Evolutionary conservation across 2,888 invertebrate genomes (phyloP), one percentile per base, ranked within the genome.

Genomic region (Bhutanitis thaidina): DNA sequence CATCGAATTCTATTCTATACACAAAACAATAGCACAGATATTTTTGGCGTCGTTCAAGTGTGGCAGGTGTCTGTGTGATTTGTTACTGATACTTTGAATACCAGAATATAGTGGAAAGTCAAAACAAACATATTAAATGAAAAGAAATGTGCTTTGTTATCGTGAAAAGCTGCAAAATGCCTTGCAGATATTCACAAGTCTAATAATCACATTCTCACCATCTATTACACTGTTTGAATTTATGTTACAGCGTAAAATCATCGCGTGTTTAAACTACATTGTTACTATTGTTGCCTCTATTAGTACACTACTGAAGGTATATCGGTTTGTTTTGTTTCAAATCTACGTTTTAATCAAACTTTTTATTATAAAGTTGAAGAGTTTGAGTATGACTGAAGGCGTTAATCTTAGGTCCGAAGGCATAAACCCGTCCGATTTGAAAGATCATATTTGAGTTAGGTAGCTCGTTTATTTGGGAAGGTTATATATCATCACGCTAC

Each of bases 31-130:
- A 69, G 78, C 67, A 57, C 56, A 55, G 66, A 66, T 81, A 77
- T 80, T 81, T 37, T 37, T 57, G 58, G 45, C 40, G 32, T 37
- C 38, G 51, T 54, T 52, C 45, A 41, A 77, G 41, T 78, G 69
- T 84, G 84, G 78, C 85, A 82, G 81, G 79, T 79, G 86, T 71
- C n/a, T n/a, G n/a, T n/a, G n/a, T 82, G 85, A 86, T 83, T 82
- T 80, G 79, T 81, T 67, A 67, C 66, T 70, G 70, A 81, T 81
- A 74, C 73, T 57, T 50, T 50, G 74, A 73, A 83, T 84, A 75
- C 80, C 77, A 70, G 72, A 79, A 74, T 77, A 77, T 74, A 69
- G 69, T 55, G 58, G 56, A 55, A 67, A 74, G 83, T 85, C 84
- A 82, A 80, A 83, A 86, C 80, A 85, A 68, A 69, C 63, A 62